Evolutionary conservation across 2,888 invertebrate genomes (phyloP), one percentile per base, ranked within the genome.

Genomic region (Nemapogon koenigi): DNA sequence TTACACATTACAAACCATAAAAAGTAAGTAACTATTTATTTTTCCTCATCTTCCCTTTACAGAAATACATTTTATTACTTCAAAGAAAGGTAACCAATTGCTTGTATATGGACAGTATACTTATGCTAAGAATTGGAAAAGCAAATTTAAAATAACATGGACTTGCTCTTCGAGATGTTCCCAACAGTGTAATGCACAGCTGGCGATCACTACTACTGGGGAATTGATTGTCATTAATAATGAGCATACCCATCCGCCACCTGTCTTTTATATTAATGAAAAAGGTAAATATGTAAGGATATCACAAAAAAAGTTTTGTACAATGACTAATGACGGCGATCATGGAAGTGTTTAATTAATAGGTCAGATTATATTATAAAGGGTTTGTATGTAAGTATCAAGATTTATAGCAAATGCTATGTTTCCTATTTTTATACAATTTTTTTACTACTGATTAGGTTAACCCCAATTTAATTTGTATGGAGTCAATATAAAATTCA

Each of bases 31-130:
- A n/a, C 14, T 15, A 30, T 14, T n/a, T n/a, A n/a, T n/a, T n/a
- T n/a, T n/a, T n/a, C n/a, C n/a, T n/a, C n/a, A n/a, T n/a, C n/a
- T n/a, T 27, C 41, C 51, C 55, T 44, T 62, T 67, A 11, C 65
- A 69, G 73, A 66, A 52, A 67, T 73, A 41, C 60, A 67, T 45
- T 73, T 59, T 48, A 72, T 72, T 44, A 55, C 57, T 10, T 73
- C 72, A 17, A 66, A 68, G 47, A 69, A 59, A 39, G 72, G 73
- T 2, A 48, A 58, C 36, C 47, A 61, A 17, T 48, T 75, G 31
- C 51, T 75, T 2, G 66, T 73, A 1, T 68, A 56, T 39, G 51
- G 68, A 46, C 56, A 65, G 37, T 71, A 64, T 41, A 67, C 70
- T 0, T 75, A 51, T 38, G 66, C 72, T 1, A 53, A 52, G 43